Evolutionary conservation across 2,888 invertebrate species (phyloP).

Genomic region (Eremobia ochroleuca): DNA sequence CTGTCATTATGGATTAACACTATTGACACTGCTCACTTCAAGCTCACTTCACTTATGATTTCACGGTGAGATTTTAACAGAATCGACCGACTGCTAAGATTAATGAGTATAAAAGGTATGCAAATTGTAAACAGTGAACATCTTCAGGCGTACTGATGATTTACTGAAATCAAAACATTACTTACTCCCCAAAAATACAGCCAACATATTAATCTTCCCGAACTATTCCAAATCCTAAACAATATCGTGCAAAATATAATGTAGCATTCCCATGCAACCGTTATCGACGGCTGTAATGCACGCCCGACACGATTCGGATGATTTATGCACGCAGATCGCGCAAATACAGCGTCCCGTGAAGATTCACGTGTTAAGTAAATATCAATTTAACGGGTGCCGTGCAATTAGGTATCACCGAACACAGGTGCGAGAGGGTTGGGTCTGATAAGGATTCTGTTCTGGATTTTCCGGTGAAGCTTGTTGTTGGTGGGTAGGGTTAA

Average conservation of each 20-base stretch:
- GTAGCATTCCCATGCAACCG: slow-evolving; percentile 53
- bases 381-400: slow-evolving; percentile 37
- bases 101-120: not conserved
- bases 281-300: slow-evolving; percentile 57
- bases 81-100: no score
- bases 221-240: slow-evolving; percentile 46
- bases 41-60: no score
- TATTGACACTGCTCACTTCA: no score
- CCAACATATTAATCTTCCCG: slow-evolving; percentile 31
- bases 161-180: not conserved
- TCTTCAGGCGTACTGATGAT: not conserved
- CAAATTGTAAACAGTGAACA: not conserved
- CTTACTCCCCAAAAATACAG: slow-evolving; percentile 15
- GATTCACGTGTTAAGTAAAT: slow-evolving; percentile 54
- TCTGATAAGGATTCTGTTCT: slow-evolving; percentile 12
- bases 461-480: not conserved
- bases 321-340: slow-evolving; percentile 55
- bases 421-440: not conserved
- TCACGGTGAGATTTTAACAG: no score
- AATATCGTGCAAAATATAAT: slow-evolving; percentile 47
- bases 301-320: slow-evolving; percentile 53
- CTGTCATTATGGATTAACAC: no score
- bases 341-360: slow-evolving; percentile 50
- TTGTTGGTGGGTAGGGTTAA: not conserved
- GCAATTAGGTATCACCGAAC: slow-evolving; percentile 44